Evolutionary conservation across 2,888 invertebrate genomes (phyloP), one percentile per base, ranked within the genome.

Genomic region (Timema cristinae): DNA sequence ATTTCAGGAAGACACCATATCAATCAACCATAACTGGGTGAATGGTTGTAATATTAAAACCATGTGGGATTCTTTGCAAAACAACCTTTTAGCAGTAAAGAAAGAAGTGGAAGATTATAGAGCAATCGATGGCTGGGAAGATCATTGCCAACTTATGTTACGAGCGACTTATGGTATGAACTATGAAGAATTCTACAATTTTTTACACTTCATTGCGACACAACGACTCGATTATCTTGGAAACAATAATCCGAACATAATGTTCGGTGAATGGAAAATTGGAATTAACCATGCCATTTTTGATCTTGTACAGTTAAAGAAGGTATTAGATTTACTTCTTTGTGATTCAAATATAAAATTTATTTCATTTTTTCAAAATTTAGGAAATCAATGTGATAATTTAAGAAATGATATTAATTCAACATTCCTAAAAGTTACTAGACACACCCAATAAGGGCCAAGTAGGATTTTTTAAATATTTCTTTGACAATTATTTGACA

Each of bases 11-110:
- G 94, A 97, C 80, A 95, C 97, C 50, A 93, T 98, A 79, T 98
- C 98, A 0, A 88, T 99, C 67, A 99, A 99, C 83, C 98, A 98
- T 81, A 99, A 99, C 81, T 98, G 97, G 94, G 87, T 97, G 72
- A 98, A 98, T 85, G 94, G 90, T 0, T 92, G 93, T 79, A 98
- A 97, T 80, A 85, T 97, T 74, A 81, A 85, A 72, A 81, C 83
- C 63, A 89, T 94, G 78, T 95, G 93, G 92, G 78, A 83, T 0
- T 87, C 90, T 67, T 82, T 98, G 67, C 84, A 86, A 75, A 81
- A 82, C 50, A 88, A 88, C 78, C 84, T 95, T 73, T 70, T 79
- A 52, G 87, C 87, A 70, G 93, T 96, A 5, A 87, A 91, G 82
- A 84, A 85, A 75, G 95, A 96, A 84, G 92, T 97, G 72, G 83